phyloP scores from a whole-genome alignment of 2,888 invertebrate species.

The Drosophila multiciliata region DNA sequence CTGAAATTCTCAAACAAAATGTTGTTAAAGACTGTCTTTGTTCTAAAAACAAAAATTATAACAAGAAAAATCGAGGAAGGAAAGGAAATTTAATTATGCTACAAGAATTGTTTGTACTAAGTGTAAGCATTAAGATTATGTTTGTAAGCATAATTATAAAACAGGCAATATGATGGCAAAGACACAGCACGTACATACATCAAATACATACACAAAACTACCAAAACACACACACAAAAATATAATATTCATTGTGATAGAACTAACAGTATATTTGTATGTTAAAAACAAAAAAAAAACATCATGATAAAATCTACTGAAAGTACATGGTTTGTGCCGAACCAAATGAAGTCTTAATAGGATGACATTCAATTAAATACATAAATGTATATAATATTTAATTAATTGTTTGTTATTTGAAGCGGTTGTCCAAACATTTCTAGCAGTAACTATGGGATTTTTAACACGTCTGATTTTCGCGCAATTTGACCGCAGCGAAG shows the following conservation, averaged over 20 bases:
- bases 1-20: conserved; percentile 44
- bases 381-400: conserved; percentile 30
- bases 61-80: conserved; percentile 28
- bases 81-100: conserved; percentile 38
- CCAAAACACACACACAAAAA: conserved; percentile 29
- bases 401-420: conserved; percentile 3
- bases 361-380: conserved; percentile 41
- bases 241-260: conserved; percentile 72
- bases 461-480: neutral
- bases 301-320: conserved; percentile 24
- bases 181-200: conserved; percentile 38
- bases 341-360: conserved; percentile 35
- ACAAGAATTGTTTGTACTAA: conserved; percentile 44
- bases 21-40: conserved; percentile 79
- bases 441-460: neutral
- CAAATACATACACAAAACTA: conserved; percentile 28
- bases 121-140: conserved; percentile 38
- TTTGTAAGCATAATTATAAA: conserved; percentile 24
- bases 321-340: conserved; percentile 37
- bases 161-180: conserved; percentile 37
- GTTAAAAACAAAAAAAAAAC: conserved; percentile 42
- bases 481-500: conserved; percentile 1
- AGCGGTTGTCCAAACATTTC: neutral
- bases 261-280: conserved; percentile 74
- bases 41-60: conserved; percentile 54